These are phyloP conservation scores for Sesia bembeciformis DNA, from an alignment of 2,888 invertebrate species.

Conservation along the genomic window DNA sequence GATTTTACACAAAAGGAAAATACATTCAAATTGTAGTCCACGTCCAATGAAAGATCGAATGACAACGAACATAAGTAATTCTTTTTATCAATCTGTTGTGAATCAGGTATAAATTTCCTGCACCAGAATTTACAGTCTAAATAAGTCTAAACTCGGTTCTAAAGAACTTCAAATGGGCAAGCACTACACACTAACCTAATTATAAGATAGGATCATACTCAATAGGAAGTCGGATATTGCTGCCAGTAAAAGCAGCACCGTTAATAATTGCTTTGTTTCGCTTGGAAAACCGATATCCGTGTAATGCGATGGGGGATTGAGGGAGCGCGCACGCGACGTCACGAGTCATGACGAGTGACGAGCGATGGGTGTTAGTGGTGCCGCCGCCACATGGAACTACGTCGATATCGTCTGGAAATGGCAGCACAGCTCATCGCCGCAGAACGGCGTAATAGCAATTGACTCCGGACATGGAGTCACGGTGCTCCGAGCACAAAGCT, in stretches of 20 bases:
- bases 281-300: slow-evolving; percentile 43
- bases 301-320: slow-evolving; percentile 29
- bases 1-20: no score
- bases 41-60: no score
- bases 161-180: no score
- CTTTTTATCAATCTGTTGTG: no score
- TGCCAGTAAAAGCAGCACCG: slow-evolving; percentile 8
- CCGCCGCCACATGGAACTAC: not conserved
- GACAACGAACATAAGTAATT: no score
- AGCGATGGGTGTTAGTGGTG: slow-evolving; percentile 3
- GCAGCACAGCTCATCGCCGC: slow-evolving; percentile 8
- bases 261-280: slow-evolving; percentile 25
- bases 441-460: slow-evolving; percentile 36
- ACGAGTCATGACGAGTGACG: slow-evolving; percentile 19
- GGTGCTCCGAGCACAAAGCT: slow-evolving; percentile 50
- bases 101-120: no score
- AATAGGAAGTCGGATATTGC: slow-evolving; percentile 13
- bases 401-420: not conserved
- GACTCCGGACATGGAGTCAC: slow-evolving; percentile 45
- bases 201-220: no score
- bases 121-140: no score
- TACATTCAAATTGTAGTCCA: no score
- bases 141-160: no score
- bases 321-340: slow-evolving; percentile 51
- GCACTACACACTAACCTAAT: no score